These are phyloP conservation scores for Dysmachus trigonus DNA, from an alignment of 2,888 invertebrate genomes.

Conservation along the genomic window DNA sequence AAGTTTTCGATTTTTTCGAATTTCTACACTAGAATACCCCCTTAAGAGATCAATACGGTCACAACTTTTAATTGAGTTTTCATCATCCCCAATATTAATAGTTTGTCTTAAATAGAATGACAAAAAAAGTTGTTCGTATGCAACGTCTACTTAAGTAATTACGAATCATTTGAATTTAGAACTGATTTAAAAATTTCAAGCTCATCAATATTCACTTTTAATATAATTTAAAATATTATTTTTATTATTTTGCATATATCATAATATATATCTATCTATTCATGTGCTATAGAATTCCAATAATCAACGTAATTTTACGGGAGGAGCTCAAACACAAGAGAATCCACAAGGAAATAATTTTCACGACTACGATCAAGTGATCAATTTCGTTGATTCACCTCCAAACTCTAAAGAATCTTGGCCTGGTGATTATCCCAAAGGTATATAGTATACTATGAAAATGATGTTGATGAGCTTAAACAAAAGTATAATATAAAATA, in stretches of 20 bases:
- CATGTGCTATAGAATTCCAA: background rate
- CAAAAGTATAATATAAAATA: background rate
- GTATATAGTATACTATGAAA: conserved; percentile 39
- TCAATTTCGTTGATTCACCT: conserved; percentile 64
- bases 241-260: background rate
- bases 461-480: background rate
- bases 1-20: too few species aligned
- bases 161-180: background rate
- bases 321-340: conserved; percentile 54
- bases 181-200: background rate
- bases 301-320: conserved; percentile 1
- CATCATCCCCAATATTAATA: too few species aligned
- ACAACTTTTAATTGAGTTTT: too few species aligned
- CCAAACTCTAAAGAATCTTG: conserved; percentile 65
- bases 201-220: background rate
- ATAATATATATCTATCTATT: background rate
- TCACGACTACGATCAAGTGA: conserved; percentile 62
- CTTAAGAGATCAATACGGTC: too few species aligned
- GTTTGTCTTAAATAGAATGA: too few species aligned
- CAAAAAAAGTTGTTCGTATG: too few species aligned
- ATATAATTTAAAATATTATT: background rate
- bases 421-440: conserved; percentile 59
- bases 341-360: conserved; percentile 52
- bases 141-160: background rate
- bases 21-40: too few species aligned